A percentile compares a stretch with the other conserved stretches of the same genome.
Evolutionary conservation across 2,888 invertebrate species (phyloP).

Genomic region (Amphiduros pacificus): DNA sequence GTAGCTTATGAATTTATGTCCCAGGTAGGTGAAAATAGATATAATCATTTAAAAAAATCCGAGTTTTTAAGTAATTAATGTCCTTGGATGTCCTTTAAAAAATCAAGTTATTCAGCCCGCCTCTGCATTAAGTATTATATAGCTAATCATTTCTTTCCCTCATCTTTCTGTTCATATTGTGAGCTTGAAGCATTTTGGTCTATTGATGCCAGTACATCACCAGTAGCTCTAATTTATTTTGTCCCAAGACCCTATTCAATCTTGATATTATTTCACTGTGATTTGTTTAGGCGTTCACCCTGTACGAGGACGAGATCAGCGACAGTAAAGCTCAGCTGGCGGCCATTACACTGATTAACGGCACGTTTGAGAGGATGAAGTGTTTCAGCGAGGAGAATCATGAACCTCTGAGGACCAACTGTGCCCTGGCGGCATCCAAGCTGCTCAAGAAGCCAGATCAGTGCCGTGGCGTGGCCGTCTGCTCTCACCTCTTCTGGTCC

Average conservation of each 20-base stretch:
- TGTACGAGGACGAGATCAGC: slow-evolving; percentile 96
- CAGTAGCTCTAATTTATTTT: neutral
- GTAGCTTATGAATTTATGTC: slow-evolving; percentile 98
- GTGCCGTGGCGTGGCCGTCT: slow-evolving; percentile 88
- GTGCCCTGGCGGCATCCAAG: slow-evolving; percentile 93
- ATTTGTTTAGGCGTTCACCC: slow-evolving; percentile 77
- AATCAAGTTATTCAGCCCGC: too few relatives aligned
- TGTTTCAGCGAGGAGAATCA: slow-evolving; percentile 97
- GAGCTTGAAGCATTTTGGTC: neutral
- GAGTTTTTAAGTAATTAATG: too few relatives aligned
- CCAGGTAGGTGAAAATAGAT: slow-evolving; percentile 63
- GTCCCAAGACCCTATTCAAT: neutral
- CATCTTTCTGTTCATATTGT: too few relatives aligned
- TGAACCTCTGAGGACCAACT: slow-evolving; percentile 92
- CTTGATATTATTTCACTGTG: slow-evolving; percentile 2
- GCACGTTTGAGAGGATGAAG: slow-evolving; percentile 90
- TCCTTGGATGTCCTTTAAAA: too few relatives aligned
- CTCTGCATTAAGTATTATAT: too few relatives aligned
- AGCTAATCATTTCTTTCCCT: too few relatives aligned
- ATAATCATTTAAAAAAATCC: neutral
- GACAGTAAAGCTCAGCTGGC: slow-evolving; percentile 96
- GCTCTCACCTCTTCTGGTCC: slow-evolving; percentile 97
- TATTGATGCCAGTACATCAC: neutral
- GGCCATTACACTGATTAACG: slow-evolving; percentile 92
- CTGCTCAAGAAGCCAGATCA: slow-evolving; percentile 98